These are phyloP conservation scores for Orthosia gothica DNA, from an alignment of 2,888 invertebrate genomes.

Conservation along the genomic window DNA sequence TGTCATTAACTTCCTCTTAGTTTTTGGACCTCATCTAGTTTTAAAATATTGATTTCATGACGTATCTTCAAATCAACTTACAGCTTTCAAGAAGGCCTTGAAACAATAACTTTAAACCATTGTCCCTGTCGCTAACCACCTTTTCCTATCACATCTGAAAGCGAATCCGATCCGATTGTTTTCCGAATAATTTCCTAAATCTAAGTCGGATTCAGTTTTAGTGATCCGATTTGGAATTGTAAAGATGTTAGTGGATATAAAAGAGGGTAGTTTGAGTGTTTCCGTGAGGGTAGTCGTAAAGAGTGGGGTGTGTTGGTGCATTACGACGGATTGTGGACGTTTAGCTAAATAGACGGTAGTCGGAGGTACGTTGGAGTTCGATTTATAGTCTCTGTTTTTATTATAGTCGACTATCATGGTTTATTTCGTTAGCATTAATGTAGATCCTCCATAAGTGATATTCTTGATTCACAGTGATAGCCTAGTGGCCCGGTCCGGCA, in stretches of 20 bases:
- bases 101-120: neutral
- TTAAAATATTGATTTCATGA: too few species aligned
- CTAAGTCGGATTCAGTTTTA: conserved; percentile 37
- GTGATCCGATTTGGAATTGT: conserved; percentile 51
- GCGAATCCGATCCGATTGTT: conserved; percentile 29
- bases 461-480: too few species aligned
- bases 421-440: neutral
- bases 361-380: conserved; percentile 1
- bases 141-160: neutral
- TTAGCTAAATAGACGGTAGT: conserved; percentile 51
- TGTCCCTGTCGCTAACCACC: too few species aligned
- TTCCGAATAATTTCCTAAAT: conserved; percentile 44
- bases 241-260: conserved; percentile 44
- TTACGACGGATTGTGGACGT: conserved; percentile 42
- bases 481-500: too few species aligned
- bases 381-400: conserved; percentile 6
- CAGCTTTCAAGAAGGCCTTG: neutral
- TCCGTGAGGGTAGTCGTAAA: conserved; percentile 39
- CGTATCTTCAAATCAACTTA: too few species aligned
- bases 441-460: neutral
- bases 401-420: neutral
- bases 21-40: too few species aligned
- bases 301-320: conserved; percentile 40
- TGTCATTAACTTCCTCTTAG: neutral
- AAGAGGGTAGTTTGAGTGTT: conserved; percentile 35